Percentiles rank a stretch among this genome's conserved stretches.
Conservation (phyloP, 2,797 vertebrate genomes). For the Hylomyscus alleni region DNA sequence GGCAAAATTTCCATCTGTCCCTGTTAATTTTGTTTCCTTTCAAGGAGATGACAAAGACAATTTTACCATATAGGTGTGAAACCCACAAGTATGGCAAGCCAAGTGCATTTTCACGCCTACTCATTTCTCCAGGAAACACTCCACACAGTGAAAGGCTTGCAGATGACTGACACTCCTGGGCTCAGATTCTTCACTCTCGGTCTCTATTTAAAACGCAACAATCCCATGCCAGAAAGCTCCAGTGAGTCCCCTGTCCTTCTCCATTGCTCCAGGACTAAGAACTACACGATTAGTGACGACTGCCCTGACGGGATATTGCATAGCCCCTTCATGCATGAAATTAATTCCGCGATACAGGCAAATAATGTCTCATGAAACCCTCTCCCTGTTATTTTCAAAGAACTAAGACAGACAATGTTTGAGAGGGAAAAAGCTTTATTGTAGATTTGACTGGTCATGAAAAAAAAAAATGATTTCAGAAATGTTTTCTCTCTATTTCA, state of each 20-base stretch:
- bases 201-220: slow-evolving; percentile 68
- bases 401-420: slow-evolving; percentile 49
- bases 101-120: not conserved
- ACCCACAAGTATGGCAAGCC: slow-evolving; percentile 45
- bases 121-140: slow-evolving; percentile 45
- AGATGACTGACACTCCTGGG: not conserved
- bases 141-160: not conserved
- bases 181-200: slow-evolving; percentile 10
- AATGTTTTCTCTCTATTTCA: slow-evolving; percentile 24
- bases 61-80: slow-evolving; percentile 68
- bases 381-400: slow-evolving; percentile 41
- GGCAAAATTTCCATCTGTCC: slow-evolving; percentile 69
- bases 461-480: slow-evolving; percentile 45
- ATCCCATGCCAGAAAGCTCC: slow-evolving; percentile 22
- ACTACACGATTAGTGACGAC: not conserved
- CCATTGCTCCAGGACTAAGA: slow-evolving; percentile 8
- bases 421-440: slow-evolving; percentile 55
- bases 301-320: not conserved
- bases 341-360: slow-evolving; percentile 58
- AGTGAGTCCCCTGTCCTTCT: slow-evolving; percentile 23
- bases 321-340: slow-evolving; percentile 68
- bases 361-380: slow-evolving; percentile 39
- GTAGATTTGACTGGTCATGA: slow-evolving; percentile 47
- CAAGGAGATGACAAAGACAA: slow-evolving; percentile 66
- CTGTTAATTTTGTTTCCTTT: slow-evolving; percentile 69